These are phyloP conservation scores for Chouioia cunea DNA, from an alignment of 2,888 invertebrate genomes.

Conservation along the genomic window DNA sequence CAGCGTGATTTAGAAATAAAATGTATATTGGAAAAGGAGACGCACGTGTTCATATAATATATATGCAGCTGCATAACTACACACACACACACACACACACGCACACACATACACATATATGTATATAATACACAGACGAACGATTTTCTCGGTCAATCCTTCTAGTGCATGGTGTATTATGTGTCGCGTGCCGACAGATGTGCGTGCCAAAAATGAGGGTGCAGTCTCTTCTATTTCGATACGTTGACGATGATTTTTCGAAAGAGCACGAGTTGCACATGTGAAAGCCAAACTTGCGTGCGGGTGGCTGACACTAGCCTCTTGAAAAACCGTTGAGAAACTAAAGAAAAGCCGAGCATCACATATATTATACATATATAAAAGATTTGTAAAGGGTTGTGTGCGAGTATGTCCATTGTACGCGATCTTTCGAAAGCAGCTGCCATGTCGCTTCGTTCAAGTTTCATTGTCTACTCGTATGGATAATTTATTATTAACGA, in stretches of 20 bases:
- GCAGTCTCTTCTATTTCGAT: too few species aligned
- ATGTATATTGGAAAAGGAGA: slow-evolving; percentile 6
- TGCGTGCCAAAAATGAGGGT: slow-evolving; percentile 1
- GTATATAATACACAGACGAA: too few species aligned
- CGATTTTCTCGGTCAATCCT: slow-evolving; percentile 25
- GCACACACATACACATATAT: background rate
- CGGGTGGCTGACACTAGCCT: slow-evolving; percentile 16
- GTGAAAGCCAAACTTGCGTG: background rate
- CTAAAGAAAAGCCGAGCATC: slow-evolving; percentile 19
- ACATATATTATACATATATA: too few species aligned
- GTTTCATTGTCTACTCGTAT: too few species aligned
- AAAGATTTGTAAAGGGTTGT: slow-evolving; percentile 21
- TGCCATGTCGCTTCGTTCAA: slow-evolving; percentile 4
- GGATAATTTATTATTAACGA: too few species aligned
- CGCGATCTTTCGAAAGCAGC: background rate
- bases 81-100: background rate
- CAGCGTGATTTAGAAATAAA: slow-evolving; percentile 3
- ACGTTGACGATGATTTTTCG: slow-evolving; percentile 15
- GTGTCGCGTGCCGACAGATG: slow-evolving; percentile 30
- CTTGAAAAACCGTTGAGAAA: slow-evolving; percentile 21
- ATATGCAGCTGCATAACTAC: slow-evolving; percentile 23
- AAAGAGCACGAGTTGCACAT: slow-evolving; percentile 4
- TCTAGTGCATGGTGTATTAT: slow-evolving; percentile 4
- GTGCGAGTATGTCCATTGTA: slow-evolving; percentile 11
- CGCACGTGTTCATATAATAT: background rate